Evolutionary conservation across 1,140 invertebrate genomes (phyloP), one percentile per base, ranked within the genome.

Genomic region (Liolophura sinensis): DNA sequence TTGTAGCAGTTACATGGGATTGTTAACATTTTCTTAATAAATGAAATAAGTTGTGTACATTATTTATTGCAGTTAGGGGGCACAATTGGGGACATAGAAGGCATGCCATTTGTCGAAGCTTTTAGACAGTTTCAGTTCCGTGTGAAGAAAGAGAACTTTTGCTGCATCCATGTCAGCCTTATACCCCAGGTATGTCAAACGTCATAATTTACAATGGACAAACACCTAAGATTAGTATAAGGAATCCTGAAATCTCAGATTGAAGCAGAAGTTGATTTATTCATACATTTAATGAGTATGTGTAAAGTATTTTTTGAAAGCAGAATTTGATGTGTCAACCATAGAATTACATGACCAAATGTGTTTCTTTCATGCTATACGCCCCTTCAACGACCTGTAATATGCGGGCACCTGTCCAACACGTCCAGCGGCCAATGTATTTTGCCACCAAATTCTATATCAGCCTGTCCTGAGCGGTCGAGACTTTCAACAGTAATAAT

Each of bases 101-200:
- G 97, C 55, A 99, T 99, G 96, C 94, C 96, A 18, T 99, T 99
- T 87, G 93, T 98, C 6, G 96, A 99, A 87, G 96, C 97, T n/a
- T 99, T 99, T 81, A 86, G 97, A 31, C 96, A 98, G 78, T 98
- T 99, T 83, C 95, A 98, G 80, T 97, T 97, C 80, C 85, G 92
- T 68, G 94, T 96, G 1, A 92, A 93, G 68, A 79, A 88, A 62
- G 94, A 97, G 78, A 97, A 98, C 79, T 96, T 99, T 79, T 96
- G 95, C 84, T 91, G 90, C 78, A 95, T 97, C 46, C 97, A 99
- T 87, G 97, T 99, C 1, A 98, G 95, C 15, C 86, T 98, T 31
- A 90, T 99, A 59, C 95, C 96, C 62, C 91, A 94, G 88, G 91
- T 93, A 70, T 70, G 57, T 62, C 24, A 40, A 27, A 27, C 14